Percentiles rank a stretch among this genome's conserved stretches.
Conservation (phyloP, 2,797 vertebrate species). For the Betta splendens region DNA sequence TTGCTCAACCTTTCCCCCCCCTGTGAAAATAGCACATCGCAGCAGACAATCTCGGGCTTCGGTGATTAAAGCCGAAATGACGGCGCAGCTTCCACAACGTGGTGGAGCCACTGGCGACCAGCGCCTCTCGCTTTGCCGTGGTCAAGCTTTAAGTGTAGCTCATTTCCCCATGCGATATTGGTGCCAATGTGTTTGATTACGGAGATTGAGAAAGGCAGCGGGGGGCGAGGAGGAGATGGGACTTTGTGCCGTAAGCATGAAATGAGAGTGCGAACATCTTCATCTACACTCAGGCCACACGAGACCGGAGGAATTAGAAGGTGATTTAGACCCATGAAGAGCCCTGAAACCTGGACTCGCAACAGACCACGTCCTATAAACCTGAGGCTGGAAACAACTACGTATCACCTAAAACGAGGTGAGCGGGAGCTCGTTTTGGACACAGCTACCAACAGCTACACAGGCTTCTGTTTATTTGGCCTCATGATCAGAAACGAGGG, state of each 20-base stretch:
- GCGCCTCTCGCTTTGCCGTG: conserved; percentile 63
- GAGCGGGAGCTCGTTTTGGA: conserved; percentile 41
- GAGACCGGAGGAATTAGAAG: conserved; percentile 1
- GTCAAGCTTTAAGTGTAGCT: conserved; percentile 66
- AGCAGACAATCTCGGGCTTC: conserved; percentile 37
- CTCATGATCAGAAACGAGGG: conserved; percentile 42
- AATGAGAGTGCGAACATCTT: conserved; percentile 35
- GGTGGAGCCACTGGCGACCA: conserved; percentile 70
- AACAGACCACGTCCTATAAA: too few species aligned
- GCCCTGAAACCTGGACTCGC: not conserved
- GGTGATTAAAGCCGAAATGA: conserved; percentile 56
- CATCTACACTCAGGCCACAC: conserved; percentile 12
- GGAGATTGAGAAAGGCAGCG: conserved; percentile 44
- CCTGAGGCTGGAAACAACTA: conserved; percentile 45
- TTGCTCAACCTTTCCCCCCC: conserved; percentile 19
- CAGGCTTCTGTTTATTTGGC: conserved; percentile 23
- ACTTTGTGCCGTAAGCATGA: conserved; percentile 54
- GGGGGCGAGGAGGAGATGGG: conserved; percentile 38
- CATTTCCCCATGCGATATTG: conserved; percentile 75
- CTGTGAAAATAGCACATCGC: conserved; percentile 33
- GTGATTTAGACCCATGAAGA: not conserved
- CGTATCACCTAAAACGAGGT: conserved; percentile 42
- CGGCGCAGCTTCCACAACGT: conserved; percentile 54
- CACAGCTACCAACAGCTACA: conserved; percentile 34
- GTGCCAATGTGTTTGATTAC: conserved; percentile 71